Conservation (phyloP, 1,140 invertebrate genomes). For the Ips nitidus region DNA sequence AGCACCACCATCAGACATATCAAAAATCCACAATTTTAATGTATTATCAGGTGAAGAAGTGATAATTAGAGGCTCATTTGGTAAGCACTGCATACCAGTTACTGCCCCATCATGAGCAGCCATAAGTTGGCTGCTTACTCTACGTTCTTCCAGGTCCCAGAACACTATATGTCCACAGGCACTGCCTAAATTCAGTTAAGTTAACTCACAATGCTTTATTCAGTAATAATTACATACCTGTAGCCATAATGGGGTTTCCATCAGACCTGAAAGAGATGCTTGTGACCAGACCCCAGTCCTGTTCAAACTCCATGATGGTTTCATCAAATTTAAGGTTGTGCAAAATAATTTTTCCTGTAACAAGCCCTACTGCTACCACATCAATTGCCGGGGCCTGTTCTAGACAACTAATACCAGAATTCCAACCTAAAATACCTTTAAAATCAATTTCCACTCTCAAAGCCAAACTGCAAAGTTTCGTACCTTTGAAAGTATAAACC, state of each 20-base stretch:
- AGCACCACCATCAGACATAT: slow-evolving; percentile 85
- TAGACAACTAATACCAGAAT: slow-evolving; percentile 67
- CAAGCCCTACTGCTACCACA: slow-evolving; percentile 84
- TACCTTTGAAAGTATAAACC: slow-evolving; percentile 77
- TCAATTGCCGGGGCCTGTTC: slow-evolving; percentile 87
- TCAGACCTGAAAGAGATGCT: slow-evolving; percentile 86
- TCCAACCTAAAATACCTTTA: slow-evolving; percentile 56
- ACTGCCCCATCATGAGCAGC: slow-evolving; percentile 76
- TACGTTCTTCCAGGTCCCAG: slow-evolving; percentile 90
- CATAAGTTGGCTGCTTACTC: slow-evolving; percentile 72
- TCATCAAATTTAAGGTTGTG: slow-evolving; percentile 89
- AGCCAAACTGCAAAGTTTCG: background rate
- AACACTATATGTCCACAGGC: slow-evolving; percentile 80
- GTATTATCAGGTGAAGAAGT: slow-evolving; percentile 94
- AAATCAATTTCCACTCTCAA: background rate
- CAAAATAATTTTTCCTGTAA: slow-evolving; percentile 78
- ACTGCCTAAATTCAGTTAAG: slow-evolving; percentile 53
- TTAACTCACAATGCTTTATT: background rate
- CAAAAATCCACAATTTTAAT: slow-evolving; percentile 97
- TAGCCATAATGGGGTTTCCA: slow-evolving; percentile 81
- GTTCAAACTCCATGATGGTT: slow-evolving; percentile 81
- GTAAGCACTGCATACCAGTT: slow-evolving; percentile 78
- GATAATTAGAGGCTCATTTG: slow-evolving; percentile 85
- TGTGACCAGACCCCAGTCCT: slow-evolving; percentile 91
- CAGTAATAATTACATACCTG: slow-evolving; percentile 44